phyloP scores from a whole-genome alignment of 2,888 invertebrate genomes.

The Oscheius myriophilus region DNA sequence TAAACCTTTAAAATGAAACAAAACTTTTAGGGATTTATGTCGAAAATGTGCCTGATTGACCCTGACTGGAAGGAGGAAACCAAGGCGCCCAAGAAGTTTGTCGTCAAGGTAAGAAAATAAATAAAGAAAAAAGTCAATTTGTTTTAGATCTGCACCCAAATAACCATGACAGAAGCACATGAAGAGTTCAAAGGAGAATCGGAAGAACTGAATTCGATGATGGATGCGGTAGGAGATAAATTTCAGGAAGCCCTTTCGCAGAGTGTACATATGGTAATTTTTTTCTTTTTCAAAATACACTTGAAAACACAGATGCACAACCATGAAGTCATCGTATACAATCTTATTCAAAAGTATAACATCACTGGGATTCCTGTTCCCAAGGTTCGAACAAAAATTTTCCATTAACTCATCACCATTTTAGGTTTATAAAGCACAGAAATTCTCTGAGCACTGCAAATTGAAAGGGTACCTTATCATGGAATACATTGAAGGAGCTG shows the following conservation, averaged over 20 bases:
- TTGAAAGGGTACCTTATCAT: conserved; percentile 42
- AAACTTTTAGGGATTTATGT: conserved; percentile 32
- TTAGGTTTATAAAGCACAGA: not conserved
- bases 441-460: conserved; percentile 26
- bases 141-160: conserved; percentile 5
- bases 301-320: conserved; percentile 8
- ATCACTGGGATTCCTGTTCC: conserved; percentile 5
- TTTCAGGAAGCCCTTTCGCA: not conserved
- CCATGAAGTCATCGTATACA: conserved; percentile 10
- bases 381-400: conserved; percentile 7
- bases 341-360: conserved; percentile 12
- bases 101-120: conserved; percentile 27
- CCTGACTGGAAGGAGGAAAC: conserved; percentile 22
- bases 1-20: too few relatives aligned
- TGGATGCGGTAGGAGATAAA: not conserved
- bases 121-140: not conserved
- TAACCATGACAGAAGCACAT: not conserved
- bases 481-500: conserved; percentile 33
- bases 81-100: conserved; percentile 20
- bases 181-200: not conserved
- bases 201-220: not conserved
- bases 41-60: conserved; percentile 25
- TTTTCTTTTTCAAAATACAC: too few relatives aligned
- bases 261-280: not conserved
- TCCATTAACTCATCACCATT: not conserved